phyloP scores from a whole-genome alignment of 1,140 invertebrate species.

The Drosophila sechellia region DNA sequence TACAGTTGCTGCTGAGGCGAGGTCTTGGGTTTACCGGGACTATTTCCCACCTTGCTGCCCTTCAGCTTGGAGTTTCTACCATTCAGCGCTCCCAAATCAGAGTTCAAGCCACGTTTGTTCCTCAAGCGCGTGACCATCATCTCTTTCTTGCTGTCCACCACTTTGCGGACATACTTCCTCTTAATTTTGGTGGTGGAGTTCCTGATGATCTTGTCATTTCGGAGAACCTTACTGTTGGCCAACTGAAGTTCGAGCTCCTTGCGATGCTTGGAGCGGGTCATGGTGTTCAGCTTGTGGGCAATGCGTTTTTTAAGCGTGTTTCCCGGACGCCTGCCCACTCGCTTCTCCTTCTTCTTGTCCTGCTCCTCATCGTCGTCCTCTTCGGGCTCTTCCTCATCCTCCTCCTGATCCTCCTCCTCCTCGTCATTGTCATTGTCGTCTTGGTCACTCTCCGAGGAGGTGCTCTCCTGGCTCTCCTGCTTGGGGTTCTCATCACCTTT shows the following conservation, averaged over 20 bases:
- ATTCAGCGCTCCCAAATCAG: constrained; percentile 33
- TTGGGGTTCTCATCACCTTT: constrained; percentile 22
- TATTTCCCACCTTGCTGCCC: constrained; percentile 4
- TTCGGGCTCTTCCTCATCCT: constrained; percentile 10
- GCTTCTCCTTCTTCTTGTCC: constrained; percentile 16
- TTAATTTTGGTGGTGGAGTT: constrained; percentile 80
- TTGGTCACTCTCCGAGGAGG: constrained; percentile 14
- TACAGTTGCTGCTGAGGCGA: constrained; percentile 63
- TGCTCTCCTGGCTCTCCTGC: constrained; percentile 15
- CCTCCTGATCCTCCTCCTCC: constrained; percentile 3
- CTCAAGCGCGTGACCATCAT: constrained; percentile 61
- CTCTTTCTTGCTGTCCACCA: constrained; percentile 70
- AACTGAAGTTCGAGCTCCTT: constrained; percentile 76
- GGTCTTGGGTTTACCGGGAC: constrained; percentile 24
- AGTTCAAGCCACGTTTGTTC: constrained; percentile 48
- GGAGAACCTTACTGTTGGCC: constrained; percentile 82
- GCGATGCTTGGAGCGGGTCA: constrained; percentile 83
- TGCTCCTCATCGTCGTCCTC: constrained; percentile 11
- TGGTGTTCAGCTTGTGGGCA: constrained; percentile 70
- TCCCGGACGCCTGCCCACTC: constrained; percentile 17
- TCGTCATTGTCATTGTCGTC: constrained; percentile 25
- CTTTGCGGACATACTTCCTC: constrained; percentile 72
- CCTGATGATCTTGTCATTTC: constrained; percentile 81
- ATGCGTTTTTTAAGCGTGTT: constrained; percentile 48
- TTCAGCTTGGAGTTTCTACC: constrained; percentile 51